These are phyloP conservation scores for Drosophila affinis DNA, from an alignment of 2,888 invertebrate genomes.

Conservation along the genomic window DNA sequence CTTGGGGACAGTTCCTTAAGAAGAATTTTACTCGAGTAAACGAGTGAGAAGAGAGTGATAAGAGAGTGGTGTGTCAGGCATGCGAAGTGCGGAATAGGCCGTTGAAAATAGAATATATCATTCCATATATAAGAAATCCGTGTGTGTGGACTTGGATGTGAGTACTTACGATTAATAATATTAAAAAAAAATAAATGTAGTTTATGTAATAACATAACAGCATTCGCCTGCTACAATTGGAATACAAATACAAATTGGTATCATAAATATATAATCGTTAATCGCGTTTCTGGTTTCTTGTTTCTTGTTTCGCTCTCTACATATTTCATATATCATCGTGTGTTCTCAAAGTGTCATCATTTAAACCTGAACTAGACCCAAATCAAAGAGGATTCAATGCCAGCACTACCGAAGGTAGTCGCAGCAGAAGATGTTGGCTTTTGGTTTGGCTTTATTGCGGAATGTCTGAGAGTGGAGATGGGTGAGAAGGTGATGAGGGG, in stretches of 20 bases:
- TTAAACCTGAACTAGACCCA: conserved; percentile 24
- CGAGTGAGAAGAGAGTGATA: conserved; percentile 33
- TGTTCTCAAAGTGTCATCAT: conserved; percentile 8
- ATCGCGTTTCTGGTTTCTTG: conserved; percentile 20
- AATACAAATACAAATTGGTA: conserved; percentile 64
- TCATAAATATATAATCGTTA: conserved; percentile 50
- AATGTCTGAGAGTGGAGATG: conserved; percentile 51
- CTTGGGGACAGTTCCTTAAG: conserved; percentile 1
- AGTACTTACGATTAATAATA: conserved; percentile 65
- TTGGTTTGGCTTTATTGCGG: conserved; percentile 65
- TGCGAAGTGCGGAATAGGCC: conserved; percentile 21
- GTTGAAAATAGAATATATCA: conserved; percentile 74
- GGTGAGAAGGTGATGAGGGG: conserved; percentile 51
- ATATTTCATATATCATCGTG: conserved; percentile 4
- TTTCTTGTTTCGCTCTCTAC: conserved; percentile 15
- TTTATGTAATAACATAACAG: conserved; percentile 68
- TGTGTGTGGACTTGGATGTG: conserved; percentile 42
- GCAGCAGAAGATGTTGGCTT: conserved; percentile 44
- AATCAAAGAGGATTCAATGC: conserved; percentile 28
- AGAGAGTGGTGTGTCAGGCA: conserved; percentile 39
- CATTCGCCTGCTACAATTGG: conserved; percentile 58
- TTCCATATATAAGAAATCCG: conserved; percentile 53
- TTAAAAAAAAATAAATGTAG: conserved; percentile 75
- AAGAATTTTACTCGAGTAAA: conserved; percentile 32
- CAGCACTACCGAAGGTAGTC: conserved; percentile 12